These are phyloP conservation scores for Plumapathes pennacea DNA, from an alignment of 92 coral and sea anemone genomes.

Conservation along the genomic window DNA sequence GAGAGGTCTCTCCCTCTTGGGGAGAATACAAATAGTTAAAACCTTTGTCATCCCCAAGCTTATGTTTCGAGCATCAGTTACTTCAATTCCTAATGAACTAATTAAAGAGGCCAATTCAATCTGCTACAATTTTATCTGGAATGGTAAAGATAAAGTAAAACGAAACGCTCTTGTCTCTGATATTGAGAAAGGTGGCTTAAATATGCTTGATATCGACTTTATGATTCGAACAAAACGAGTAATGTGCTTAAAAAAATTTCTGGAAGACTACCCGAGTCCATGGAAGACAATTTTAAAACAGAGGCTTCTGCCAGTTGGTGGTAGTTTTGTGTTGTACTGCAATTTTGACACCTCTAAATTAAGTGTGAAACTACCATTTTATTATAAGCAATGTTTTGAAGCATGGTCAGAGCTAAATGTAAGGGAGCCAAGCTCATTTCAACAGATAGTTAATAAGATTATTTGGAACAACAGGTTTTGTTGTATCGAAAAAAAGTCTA, in stretches of 20 bases:
- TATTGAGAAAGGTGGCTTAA: neutral
- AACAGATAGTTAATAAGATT: too few species aligned
- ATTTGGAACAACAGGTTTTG: too few species aligned
- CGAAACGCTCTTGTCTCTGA: neutral
- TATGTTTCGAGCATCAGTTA: slow-evolving; percentile 3
- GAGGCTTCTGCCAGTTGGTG: neutral
- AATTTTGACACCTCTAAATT: slow-evolving; percentile 1
- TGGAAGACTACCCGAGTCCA: too few species aligned
- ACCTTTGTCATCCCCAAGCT: slow-evolving; percentile 3
- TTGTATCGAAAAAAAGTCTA: too few species aligned
- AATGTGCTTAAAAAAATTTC: neutral
- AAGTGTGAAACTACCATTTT: neutral
- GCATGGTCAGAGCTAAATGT: slow-evolving; percentile 5
- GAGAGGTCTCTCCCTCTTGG: neutral
- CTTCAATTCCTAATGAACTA: neutral
- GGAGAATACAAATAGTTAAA: slow-evolving; percentile 1
- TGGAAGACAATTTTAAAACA: neutral
- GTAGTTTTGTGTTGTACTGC: neutral
- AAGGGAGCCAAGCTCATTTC: too few species aligned
- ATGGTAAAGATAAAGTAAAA: slow-evolving; percentile 2
- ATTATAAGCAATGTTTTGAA: neutral
- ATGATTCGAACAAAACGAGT: slow-evolving; percentile 4
- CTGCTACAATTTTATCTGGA: neutral
- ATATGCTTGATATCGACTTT: slow-evolving; percentile 5
- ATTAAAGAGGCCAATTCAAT: neutral